Evolutionary conservation across 2,113 vertebrate species (phyloP).

Genomic region (Mirza zaza): DNA sequence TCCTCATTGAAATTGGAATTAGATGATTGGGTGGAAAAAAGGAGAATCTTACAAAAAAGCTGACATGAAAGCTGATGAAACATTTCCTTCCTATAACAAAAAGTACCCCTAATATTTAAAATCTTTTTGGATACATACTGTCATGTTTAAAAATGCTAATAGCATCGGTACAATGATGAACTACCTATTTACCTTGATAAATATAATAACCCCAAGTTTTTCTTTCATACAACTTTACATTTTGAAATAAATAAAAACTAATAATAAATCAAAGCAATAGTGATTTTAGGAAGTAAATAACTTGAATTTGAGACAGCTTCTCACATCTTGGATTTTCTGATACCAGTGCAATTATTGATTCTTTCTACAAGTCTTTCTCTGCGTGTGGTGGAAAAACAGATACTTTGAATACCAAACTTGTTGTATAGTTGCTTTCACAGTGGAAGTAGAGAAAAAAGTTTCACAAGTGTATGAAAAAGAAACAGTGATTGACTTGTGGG

Average conservation of each 20-base stretch:
- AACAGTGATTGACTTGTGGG: neutral
- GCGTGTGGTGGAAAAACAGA: neutral
- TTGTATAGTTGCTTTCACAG: neutral
- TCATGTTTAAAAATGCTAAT: conserved; percentile 7
- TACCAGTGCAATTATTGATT: neutral
- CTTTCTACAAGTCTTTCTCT: neutral
- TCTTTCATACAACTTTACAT: neutral
- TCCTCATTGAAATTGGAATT: neutral
- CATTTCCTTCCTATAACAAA: neutral
- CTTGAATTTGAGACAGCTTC: neutral
- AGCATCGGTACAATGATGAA: neutral
- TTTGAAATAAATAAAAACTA: neutral
- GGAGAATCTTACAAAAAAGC: neutral
- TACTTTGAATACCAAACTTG: neutral
- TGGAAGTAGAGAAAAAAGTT: neutral
- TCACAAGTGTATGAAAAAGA: neutral
- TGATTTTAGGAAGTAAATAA: neutral
- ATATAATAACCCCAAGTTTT: neutral
- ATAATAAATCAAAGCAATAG: neutral
- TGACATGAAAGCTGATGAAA: neutral
- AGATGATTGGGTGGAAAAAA: neutral
- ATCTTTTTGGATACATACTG: neutral
- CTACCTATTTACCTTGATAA: neutral
- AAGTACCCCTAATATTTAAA: neutral
- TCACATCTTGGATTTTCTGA: neutral